A percentile compares a stretch with the other conserved stretches of the same genome.
phyloP scores from a whole-genome alignment of 2,797 vertebrate genomes.

The Halcyon leucocephala region DNA sequence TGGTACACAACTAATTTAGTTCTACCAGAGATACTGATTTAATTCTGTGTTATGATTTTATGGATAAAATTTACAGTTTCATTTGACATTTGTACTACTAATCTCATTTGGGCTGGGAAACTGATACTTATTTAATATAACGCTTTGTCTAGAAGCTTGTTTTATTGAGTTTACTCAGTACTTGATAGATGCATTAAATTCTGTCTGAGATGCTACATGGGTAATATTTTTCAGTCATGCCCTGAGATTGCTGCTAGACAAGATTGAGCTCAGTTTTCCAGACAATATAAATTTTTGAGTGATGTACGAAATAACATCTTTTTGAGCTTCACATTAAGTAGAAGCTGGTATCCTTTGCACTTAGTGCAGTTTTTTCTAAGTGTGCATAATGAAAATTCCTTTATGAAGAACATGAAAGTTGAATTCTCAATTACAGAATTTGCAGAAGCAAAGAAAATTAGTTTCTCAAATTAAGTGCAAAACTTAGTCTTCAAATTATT shows the following conservation, averaged over 20 bases:
- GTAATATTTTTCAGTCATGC: background rate
- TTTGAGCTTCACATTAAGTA: background rate
- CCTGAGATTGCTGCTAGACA: background rate
- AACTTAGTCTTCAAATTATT: background rate
- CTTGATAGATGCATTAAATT: conserved; percentile 6
- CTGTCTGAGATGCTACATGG: background rate
- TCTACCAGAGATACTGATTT: background rate
- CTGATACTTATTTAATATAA: background rate
- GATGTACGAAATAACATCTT: background rate
- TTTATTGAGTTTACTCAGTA: conserved; percentile 1
- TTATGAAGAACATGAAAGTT: background rate
- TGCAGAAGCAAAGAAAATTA: background rate
- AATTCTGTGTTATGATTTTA: background rate
- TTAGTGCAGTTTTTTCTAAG: background rate
- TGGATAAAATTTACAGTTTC: background rate
- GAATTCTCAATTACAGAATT: background rate
- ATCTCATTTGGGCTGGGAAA: background rate
- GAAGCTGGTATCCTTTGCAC: background rate
- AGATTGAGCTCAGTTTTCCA: conserved; percentile 1
- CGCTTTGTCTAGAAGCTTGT: background rate
- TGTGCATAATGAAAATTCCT: background rate
- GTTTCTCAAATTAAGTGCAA: background rate
- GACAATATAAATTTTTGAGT: background rate
- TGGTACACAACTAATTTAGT: background rate
- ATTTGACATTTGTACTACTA: background rate